phyloP scores from a whole-genome alignment of 2,888 invertebrate species.

The Leuctra nigra region DNA sequence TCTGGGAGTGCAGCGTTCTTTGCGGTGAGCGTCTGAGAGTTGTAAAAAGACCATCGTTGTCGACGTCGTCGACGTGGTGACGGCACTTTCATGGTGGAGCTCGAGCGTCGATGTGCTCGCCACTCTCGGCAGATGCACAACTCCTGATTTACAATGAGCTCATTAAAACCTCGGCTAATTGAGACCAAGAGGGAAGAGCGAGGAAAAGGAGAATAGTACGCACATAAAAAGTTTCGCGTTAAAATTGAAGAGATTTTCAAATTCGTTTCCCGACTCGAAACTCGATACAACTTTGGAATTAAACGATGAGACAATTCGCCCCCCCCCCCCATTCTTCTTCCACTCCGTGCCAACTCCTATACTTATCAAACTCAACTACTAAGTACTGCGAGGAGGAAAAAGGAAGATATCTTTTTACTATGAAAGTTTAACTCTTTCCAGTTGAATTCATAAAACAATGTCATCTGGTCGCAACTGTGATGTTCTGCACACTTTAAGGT shows the following conservation, averaged over 20 bases:
- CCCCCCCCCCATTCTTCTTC: background rate
- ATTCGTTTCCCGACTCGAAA: background rate
- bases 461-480: too few relatives aligned
- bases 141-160: conserved; percentile 14
- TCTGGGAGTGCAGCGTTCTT: background rate
- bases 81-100: too few relatives aligned
- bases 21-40: too few relatives aligned
- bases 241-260: background rate
- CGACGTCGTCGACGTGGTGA: too few relatives aligned
- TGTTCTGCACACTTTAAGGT: too few relatives aligned
- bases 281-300: conserved; percentile 3
- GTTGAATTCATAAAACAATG: too few relatives aligned
- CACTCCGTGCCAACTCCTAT: too few relatives aligned
- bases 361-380: background rate
- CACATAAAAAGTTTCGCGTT: background rate
- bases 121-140: background rate
- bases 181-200: too few relatives aligned
- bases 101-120: background rate
- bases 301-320: background rate
- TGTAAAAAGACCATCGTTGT: too few relatives aligned
- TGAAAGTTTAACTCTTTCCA: background rate
- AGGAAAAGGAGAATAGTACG: too few relatives aligned
- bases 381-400: background rate
- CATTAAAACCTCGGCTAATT: background rate
- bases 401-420: background rate